A percentile compares a stretch with the other conserved stretches of the same genome.
phyloP scores from a whole-genome alignment of 2,888 invertebrate genomes.

The Drosophila ezoana region DNA sequence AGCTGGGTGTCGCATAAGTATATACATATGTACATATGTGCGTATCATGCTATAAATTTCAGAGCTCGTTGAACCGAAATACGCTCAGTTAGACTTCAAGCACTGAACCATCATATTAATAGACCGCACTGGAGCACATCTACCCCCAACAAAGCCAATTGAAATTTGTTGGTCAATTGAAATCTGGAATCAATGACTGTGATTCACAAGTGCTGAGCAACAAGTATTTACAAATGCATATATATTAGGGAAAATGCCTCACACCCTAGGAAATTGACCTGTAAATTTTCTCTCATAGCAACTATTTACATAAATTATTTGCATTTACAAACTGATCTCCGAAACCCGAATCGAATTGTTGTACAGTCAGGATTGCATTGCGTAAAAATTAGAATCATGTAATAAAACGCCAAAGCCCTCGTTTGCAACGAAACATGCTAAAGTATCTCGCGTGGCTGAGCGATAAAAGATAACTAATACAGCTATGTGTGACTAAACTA shows the following conservation, averaged over 20 bases:
- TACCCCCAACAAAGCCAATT: conserved; percentile 17
- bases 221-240: neutral
- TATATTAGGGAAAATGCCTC: neutral
- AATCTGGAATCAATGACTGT: conserved; percentile 25
- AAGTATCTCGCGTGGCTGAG: conserved; percentile 13
- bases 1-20: neutral
- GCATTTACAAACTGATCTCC: neutral
- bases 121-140: conserved; percentile 1
- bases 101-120: neutral
- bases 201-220: conserved; percentile 2
- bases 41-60: neutral
- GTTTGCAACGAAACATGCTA: conserved; percentile 1
- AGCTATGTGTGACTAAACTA: conserved; percentile 26
- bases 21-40: neutral
- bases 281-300: neutral
- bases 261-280: neutral
- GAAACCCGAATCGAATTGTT: neutral
- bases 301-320: no score
- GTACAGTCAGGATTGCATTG: conserved; percentile 26
- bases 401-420: conserved; percentile 45
- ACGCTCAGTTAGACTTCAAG: conserved; percentile 5
- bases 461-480: conserved; percentile 49
- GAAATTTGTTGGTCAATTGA: conserved; percentile 35
- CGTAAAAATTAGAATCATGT: conserved; percentile 28
- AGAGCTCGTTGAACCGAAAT: conserved; percentile 8